phyloP scores from a whole-genome alignment of 2,797 vertebrate species.

The Artibeus jamaicensis region DNA sequence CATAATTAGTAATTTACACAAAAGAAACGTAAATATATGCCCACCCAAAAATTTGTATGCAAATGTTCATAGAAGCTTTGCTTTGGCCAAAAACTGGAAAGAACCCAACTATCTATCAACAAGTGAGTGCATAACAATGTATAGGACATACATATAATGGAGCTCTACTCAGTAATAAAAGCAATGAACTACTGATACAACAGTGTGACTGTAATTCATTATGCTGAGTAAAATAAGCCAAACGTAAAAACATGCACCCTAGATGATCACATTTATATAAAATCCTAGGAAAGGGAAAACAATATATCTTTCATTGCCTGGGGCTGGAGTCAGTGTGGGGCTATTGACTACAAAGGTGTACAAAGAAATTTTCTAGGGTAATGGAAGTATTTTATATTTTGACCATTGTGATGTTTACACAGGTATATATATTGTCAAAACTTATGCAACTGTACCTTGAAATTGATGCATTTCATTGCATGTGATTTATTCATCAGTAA shows the following conservation, averaged over 20 bases:
- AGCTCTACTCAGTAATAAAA: constrained; percentile 6
- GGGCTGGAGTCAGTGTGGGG: not conserved
- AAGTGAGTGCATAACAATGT: not conserved
- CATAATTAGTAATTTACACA: not conserved
- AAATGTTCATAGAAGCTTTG: not conserved
- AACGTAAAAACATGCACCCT: not conserved
- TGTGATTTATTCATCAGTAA: not conserved
- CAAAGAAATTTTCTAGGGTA: not conserved
- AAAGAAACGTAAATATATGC: not conserved
- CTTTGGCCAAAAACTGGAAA: not conserved
- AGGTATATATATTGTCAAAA: not conserved
- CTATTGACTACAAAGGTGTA: not conserved
- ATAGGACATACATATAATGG: not conserved
- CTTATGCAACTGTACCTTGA: not conserved
- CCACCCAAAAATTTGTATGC: not conserved
- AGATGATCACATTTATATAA: not conserved
- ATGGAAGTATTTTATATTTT: not conserved
- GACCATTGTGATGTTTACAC: not conserved
- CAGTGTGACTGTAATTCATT: not conserved
- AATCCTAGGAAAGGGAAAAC: not conserved
- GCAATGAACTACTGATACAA: not conserved
- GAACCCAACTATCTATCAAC: not conserved
- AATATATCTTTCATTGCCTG: not conserved
- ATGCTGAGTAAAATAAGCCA: not conserved
- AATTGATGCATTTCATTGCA: not conserved